Base-by-base conservation (phyloP, 2,113 vertebrate genomes). In the Casuarius casuarius region DNA sequence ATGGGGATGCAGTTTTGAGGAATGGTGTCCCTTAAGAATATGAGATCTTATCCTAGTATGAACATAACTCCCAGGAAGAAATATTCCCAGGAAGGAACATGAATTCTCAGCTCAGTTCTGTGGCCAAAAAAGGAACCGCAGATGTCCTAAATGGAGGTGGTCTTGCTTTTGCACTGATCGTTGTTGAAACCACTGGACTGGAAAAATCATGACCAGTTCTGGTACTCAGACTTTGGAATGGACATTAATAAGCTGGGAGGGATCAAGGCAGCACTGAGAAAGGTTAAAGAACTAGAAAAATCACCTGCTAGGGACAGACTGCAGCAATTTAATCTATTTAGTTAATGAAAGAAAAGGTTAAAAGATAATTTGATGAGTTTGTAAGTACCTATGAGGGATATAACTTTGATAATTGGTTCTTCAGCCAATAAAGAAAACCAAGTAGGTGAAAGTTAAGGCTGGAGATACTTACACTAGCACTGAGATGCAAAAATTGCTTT, bases 61-160 rank as follows among this genome's bases (percentile, higher is more conserved):
- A 83, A 83, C 31, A 28, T 49, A 90, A 77, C 35, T 82, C 65
- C 61, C 38, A 66, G 84, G 62, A 94, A 59, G 33, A 51, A 95
- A 67, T 71, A 80, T 70, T 85, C 65, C 62, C n/a, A 58, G 84
- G 58, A 92, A 62, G 35, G 42, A 95, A 63, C 71, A 83, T 70
- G 15, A 56, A 52, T 44, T 84, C 67, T 74, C 72, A 66, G 87
- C 73, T 96, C 71, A 54, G 33, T 86, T 86, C 82, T 93, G 59
- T 88, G 51, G 90, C 92, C 90, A 94, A 84, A 94, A 96, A 94
- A 92, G 93, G 94, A 97, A 68, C 51, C 46, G 38, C 67, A 38
- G 54, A 71, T 86, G 84, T 84, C 56, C 86, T 76, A 76, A 95
- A 78, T 76, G n/a, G 66, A 75, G 44, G 52, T 94, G 61, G 46